These are phyloP conservation scores for Molorchus minor DNA, from an alignment of 2,888 invertebrate species.

Conservation along the genomic window DNA sequence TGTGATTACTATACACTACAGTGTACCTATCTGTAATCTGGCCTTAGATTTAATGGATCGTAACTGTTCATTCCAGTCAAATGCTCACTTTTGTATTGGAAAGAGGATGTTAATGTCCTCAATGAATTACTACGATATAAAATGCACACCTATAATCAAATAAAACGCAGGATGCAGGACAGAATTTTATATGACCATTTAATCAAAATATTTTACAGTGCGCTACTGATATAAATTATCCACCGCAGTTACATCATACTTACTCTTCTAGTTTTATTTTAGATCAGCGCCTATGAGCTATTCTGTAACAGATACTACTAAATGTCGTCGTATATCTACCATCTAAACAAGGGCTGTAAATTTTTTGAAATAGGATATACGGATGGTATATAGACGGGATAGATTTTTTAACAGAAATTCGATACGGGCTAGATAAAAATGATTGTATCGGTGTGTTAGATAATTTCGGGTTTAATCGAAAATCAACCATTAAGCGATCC, in stretches of 20 bases:
- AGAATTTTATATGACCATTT: conserved; percentile 37
- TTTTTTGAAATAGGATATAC: conserved; percentile 33
- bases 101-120: conserved; percentile 12
- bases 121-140: conserved; percentile 24
- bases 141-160: conserved; percentile 38
- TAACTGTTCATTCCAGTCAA: conserved; percentile 23
- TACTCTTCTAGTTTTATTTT: background rate
- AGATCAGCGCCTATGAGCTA: conserved; percentile 28
- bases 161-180: conserved; percentile 37
- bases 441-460: conserved; percentile 30
- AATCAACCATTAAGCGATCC: conserved; percentile 31
- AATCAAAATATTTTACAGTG: conserved; percentile 39
- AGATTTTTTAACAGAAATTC: conserved; percentile 36
- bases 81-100: conserved; percentile 14
- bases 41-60: conserved; percentile 29
- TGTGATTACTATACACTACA: too few relatives aligned
- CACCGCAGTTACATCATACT: conserved; percentile 6
- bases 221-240: conserved; percentile 27
- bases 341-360: conserved; percentile 44
- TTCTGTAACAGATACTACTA: conserved; percentile 42
- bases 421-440: conserved; percentile 36
- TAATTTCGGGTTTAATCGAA: conserved; percentile 34
- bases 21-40: too few relatives aligned
- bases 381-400: conserved; percentile 15
- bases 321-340: conserved; percentile 44